Conservation (phyloP, 2,888 invertebrate species). For the Xestia sexstrigata region DNA sequence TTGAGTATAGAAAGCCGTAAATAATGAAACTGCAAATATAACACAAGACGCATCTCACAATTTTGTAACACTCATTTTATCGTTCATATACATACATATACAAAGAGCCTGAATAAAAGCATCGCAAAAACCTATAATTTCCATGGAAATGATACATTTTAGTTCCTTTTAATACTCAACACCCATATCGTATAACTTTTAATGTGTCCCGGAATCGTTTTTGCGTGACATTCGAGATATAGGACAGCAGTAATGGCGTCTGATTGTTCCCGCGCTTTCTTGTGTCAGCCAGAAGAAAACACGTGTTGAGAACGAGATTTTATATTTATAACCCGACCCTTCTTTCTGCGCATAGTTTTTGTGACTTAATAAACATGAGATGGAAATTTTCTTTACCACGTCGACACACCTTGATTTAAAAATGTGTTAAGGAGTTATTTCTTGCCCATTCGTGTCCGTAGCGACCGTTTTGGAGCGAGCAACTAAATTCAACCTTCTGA, state of each 20-base stretch:
- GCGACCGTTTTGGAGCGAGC: too few relatives aligned
- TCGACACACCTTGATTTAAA: too few relatives aligned
- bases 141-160: slow-evolving; percentile 23
- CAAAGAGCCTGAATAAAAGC: not conserved
- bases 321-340: too few relatives aligned
- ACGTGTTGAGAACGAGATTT: not conserved
- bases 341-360: not conserved
- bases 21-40: not conserved
- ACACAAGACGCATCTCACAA: not conserved
- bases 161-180: slow-evolving; percentile 18
- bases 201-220: slow-evolving; percentile 32
- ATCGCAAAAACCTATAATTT: slow-evolving; percentile 17
- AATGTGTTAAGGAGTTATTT: too few relatives aligned
- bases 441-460: too few relatives aligned
- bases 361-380: not conserved
- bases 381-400: not conserved
- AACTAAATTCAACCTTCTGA: too few relatives aligned
- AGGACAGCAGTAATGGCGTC: slow-evolving; percentile 35
- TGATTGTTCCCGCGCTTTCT: slow-evolving; percentile 27
- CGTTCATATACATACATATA: not conserved
- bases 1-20: too few relatives aligned
- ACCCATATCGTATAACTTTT: slow-evolving; percentile 44
- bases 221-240: slow-evolving; percentile 31
- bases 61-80: not conserved
- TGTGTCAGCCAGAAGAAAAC: not conserved